These are phyloP conservation scores for Amphiprion ocellaris DNA, from an alignment of 2,113 vertebrate genomes.

Conservation along the genomic window DNA sequence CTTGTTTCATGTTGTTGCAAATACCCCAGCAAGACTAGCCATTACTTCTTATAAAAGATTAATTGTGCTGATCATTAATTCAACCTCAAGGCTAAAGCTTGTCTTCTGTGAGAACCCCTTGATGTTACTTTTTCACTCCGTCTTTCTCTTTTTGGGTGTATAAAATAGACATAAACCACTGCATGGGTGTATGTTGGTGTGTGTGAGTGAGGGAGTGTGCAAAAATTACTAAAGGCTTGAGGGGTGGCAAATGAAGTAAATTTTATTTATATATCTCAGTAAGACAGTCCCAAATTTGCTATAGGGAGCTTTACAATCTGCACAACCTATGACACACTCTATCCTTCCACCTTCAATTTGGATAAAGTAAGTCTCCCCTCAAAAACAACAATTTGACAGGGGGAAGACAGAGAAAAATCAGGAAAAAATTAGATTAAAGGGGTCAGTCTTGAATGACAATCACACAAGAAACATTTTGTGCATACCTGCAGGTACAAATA, in stretches of 20 bases:
- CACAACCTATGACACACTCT: not conserved
- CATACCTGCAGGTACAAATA: no score
- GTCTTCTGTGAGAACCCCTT: constrained; percentile 41
- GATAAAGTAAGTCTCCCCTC: no score
- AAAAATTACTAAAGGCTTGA: not conserved
- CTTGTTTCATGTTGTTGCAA: constrained; percentile 55
- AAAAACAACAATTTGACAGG: no score
- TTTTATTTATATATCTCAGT: not conserved
- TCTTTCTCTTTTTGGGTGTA: constrained; percentile 64
- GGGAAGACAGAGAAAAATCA: no score
- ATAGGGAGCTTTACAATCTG: not conserved
- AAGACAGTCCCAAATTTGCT: not conserved
- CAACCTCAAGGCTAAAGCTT: constrained; percentile 68
- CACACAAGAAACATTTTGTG: no score
- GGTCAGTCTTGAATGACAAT: no score
- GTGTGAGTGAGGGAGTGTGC: constrained; percentile 69
- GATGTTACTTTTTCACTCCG: constrained; percentile 37
- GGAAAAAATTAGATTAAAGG: not conserved
- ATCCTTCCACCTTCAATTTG: not conserved
- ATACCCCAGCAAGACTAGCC: constrained; percentile 55
- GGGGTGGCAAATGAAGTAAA: not conserved
- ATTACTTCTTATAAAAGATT: constrained; percentile 75
- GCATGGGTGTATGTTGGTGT: constrained; percentile 80
- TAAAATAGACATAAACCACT: constrained; percentile 78
- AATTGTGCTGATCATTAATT: constrained; percentile 65